These are phyloP conservation scores for Actinia equina DNA, from an alignment of 64 coral and sea anemone genomes.

Conservation along the genomic window DNA sequence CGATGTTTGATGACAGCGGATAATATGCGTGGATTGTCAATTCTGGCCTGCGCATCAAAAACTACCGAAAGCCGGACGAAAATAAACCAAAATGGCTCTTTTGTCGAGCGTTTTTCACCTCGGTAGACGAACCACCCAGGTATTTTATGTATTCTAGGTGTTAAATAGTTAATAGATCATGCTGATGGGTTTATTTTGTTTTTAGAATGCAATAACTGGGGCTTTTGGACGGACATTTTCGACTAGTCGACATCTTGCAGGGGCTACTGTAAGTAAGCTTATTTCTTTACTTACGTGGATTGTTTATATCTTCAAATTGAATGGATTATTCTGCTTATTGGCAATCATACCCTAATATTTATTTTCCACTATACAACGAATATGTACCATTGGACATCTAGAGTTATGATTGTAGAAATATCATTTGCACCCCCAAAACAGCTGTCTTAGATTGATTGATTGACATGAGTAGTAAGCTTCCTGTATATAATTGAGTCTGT, in stretches of 20 bases:
- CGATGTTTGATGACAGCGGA: background rate
- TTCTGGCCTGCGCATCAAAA: background rate
- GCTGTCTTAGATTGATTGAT: no score
- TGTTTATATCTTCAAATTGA: background rate
- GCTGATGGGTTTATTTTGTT: background rate
- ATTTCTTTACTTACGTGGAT: background rate
- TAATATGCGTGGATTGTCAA: background rate
- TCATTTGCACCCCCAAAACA: no score
- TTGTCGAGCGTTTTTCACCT: slow-evolving; percentile 7
- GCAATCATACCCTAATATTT: no score
- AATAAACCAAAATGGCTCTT: slow-evolving; percentile 11
- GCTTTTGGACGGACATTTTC: slow-evolving; percentile 10
- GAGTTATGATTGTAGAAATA: no score
- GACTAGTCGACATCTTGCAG: background rate
- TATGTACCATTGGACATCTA: no score
- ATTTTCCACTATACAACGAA: no score
- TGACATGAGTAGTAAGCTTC: no score
- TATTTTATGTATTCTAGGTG: background rate
- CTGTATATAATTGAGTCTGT: no score
- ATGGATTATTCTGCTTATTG: background rate
- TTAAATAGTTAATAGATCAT: background rate
- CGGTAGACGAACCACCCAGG: background rate
- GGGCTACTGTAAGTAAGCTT: background rate
- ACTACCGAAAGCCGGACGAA: background rate
- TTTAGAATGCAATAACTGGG: background rate